Evolutionary conservation across 2,888 invertebrate species (phyloP), one percentile per base, ranked within the genome.

Genomic region (Tachystola acroxantha): DNA sequence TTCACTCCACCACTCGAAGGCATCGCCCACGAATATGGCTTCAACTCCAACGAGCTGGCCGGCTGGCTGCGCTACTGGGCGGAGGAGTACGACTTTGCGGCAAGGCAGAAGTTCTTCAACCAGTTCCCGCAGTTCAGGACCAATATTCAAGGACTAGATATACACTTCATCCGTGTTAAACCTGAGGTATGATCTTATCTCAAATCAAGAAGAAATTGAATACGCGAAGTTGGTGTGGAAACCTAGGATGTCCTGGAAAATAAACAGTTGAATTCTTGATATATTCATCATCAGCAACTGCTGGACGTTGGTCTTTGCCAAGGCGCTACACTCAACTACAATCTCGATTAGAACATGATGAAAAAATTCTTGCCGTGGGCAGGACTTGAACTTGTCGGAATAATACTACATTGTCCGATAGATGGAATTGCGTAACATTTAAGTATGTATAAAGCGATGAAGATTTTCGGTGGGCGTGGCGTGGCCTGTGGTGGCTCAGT

Each of bases 11-110:
- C 94, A 0, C 69, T 94, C n/a, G 92, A 94, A 71, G 91, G 89
- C 10, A 79, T 88, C 0, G 89, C 82, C 1, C 96, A 96, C 69
- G 88, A 92, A 48, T 97, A 96, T 62, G 97, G 97, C 0, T 90
- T 95, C 65, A 93, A 94, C 63, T 80, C 91, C 0, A 85, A 89
- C 0, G 89, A 90, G 36, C 65, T 96, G 22, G 74, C 89, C 30
- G 79, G 84, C 33, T 86, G 96, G 49, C 62, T 93, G 2, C 80
- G 90, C 11, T 93, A 94, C 72, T 97, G 97, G 97, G 88, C 85
- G 3, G 89, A 90, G n/a, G 84, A 90, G 25, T 96, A 94, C 64
- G 87, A 93, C 43, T 69, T 85, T 40, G 72, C 73, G 29, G 85
- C 91, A 40, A 86, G 93, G 7, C 92, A 94, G 64, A 65, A 72